phyloP scores from a whole-genome alignment of 2,797 vertebrate genomes.

The Vireo griseus region DNA sequence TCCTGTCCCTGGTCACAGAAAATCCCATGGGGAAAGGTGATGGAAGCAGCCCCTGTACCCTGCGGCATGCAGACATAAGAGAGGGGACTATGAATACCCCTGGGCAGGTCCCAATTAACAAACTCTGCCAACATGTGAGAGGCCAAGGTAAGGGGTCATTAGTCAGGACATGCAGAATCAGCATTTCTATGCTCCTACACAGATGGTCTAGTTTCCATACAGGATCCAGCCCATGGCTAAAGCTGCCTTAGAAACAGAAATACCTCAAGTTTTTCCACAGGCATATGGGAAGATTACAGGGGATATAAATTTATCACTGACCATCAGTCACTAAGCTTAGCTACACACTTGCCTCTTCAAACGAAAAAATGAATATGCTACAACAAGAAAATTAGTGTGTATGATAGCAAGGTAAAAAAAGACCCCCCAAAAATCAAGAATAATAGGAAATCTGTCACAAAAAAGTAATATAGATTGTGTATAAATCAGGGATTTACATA shows the following conservation, averaged over 20 bases:
- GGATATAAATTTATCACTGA: background rate
- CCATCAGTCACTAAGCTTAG: background rate
- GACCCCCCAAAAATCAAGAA: background rate
- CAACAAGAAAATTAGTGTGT: background rate
- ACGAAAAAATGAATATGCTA: background rate
- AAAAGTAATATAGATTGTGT: background rate
- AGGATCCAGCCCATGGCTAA: background rate
- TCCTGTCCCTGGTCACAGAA: background rate
- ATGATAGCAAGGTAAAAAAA: background rate
- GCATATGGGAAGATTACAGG: background rate
- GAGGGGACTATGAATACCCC: background rate
- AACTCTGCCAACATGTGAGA: background rate
- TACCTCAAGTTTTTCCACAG: background rate
- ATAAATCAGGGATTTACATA: background rate
- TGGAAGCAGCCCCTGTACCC: background rate
- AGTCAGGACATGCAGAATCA: background rate
- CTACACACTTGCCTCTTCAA: background rate
- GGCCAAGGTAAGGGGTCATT: background rate
- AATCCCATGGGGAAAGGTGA: background rate
- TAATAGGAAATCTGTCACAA: background rate
- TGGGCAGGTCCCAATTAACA: background rate
- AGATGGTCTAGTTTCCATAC: background rate
- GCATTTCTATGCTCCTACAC: background rate
- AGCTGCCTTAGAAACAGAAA: background rate
- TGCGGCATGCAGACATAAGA: accelerated